Percentiles rank a stretch among this genome's conserved stretches.
These are phyloP conservation scores for Sipha flava DNA, from an alignment of 1,140 invertebrate genomes.

Conservation along the genomic window DNA sequence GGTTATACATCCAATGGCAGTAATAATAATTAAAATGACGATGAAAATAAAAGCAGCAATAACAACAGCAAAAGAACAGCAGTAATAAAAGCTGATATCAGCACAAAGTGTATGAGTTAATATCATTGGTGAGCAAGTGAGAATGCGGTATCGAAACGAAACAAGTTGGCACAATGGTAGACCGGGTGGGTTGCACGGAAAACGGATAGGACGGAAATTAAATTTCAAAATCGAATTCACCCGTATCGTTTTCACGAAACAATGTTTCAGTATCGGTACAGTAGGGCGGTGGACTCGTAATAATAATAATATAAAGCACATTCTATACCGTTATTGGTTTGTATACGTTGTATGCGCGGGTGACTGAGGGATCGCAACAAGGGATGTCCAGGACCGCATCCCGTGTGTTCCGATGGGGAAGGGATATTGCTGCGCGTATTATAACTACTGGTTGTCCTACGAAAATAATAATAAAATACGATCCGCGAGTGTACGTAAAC, in stretches of 20 bases:
- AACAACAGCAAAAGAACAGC: neutral
- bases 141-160: neutral
- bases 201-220: conserved; percentile 19
- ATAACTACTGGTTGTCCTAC: too few species aligned
- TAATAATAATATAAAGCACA: neutral
- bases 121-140: neutral
- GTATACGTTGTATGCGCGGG: neutral
- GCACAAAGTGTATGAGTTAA: neutral
- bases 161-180: neutral
- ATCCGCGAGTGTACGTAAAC: too few species aligned
- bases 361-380: too few species aligned
- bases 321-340: neutral
- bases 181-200: neutral
- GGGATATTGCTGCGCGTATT: too few species aligned
- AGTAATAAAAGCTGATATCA: neutral
- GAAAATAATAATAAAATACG: too few species aligned
- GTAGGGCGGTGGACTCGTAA: neutral
- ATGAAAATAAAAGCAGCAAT: neutral
- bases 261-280: neutral
- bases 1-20: neutral
- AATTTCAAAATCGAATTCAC: conserved; percentile 19
- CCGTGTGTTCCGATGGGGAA: too few species aligned
- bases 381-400: too few species aligned
- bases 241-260: neutral
- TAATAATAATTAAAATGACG: neutral